Conservation (phyloP, 2,113 vertebrate species). For the Chloebia gouldiae region DNA sequence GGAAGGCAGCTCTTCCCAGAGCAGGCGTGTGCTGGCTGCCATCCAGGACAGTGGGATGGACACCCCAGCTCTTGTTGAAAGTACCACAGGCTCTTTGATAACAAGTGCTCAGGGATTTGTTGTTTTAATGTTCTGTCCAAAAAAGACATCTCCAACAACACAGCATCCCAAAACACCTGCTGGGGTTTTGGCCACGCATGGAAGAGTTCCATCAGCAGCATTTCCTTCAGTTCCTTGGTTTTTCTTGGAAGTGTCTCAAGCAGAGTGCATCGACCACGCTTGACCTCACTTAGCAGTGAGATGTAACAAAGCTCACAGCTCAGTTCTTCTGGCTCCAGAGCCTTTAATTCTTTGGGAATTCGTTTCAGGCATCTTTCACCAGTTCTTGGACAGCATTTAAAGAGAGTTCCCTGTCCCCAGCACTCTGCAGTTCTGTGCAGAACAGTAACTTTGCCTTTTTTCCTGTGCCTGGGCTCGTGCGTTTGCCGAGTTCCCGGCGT, state of each 20-base stretch:
- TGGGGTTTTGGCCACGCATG: constrained; percentile 43
- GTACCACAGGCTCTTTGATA: constrained; percentile 62
- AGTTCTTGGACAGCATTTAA: constrained; percentile 27
- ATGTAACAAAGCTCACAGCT: constrained; percentile 31
- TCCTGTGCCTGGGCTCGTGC: neutral
- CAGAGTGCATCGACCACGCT: constrained; percentile 19
- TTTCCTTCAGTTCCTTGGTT: constrained; percentile 38
- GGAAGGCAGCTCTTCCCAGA: neutral
- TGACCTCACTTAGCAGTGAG: constrained; percentile 51
- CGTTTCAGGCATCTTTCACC: neutral
- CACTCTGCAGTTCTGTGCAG: neutral
- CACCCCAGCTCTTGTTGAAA: constrained; percentile 49
- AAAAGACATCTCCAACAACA: constrained; percentile 49
- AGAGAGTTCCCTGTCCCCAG: neutral
- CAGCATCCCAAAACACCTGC: constrained; percentile 54
- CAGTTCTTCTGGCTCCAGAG: neutral
- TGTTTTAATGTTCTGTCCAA: constrained; percentile 56
- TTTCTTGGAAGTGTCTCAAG: constrained; percentile 54
- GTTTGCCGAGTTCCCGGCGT: neutral
- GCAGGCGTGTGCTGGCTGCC: constrained; percentile 10
- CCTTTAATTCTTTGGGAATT: constrained; percentile 38
- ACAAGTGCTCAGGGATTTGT: constrained; percentile 65
- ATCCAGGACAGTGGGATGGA: constrained; percentile 53
- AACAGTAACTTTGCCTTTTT: neutral
- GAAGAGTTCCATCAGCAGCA: constrained; percentile 54